A percentile compares a stretch with the other conserved stretches of the same genome.
phyloP scores from a whole-genome alignment of 2,888 invertebrate genomes.

The Brenthis hecate region DNA sequence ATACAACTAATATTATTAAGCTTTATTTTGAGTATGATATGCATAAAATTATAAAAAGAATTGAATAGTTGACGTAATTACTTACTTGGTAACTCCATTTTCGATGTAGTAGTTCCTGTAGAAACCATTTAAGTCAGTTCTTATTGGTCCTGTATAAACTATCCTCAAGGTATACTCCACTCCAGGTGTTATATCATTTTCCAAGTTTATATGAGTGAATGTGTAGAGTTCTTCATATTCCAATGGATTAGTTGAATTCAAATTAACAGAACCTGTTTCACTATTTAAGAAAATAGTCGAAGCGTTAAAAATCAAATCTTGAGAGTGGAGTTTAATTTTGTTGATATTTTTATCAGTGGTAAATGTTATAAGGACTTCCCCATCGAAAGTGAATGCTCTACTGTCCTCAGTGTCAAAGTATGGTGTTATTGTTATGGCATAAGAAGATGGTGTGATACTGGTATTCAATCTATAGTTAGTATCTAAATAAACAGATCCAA shows the following conservation, averaged over 20 bases:
- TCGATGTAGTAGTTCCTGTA: conserved; percentile 83
- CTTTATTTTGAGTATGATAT: too few relatives aligned
- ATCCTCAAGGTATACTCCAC: conserved; percentile 74
- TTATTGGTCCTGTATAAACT: conserved; percentile 79
- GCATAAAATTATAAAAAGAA: too few relatives aligned
- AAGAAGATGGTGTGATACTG: conserved; percentile 75
- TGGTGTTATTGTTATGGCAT: conserved; percentile 79
- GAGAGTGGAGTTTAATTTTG: conserved; percentile 69
- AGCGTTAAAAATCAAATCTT: conserved; percentile 58
- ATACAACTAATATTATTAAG: too few relatives aligned
- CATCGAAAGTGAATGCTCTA: conserved; percentile 72
- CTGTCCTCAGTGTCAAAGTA: conserved; percentile 70
- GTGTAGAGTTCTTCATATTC: conserved; percentile 65
- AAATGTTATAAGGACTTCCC: conserved; percentile 69
- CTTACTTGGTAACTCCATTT: conserved; percentile 77
- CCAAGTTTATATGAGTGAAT: conserved; percentile 75
- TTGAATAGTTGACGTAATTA: conserved; percentile 30
- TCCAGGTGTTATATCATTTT: conserved; percentile 56
- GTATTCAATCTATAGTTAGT: conserved; percentile 67
- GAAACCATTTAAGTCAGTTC: conserved; percentile 82
- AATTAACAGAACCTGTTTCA: conserved; percentile 45
- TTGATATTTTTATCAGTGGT: conserved; percentile 51
- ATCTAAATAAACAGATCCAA: conserved; percentile 50
- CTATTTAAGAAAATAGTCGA: conserved; percentile 52
- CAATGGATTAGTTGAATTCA: conserved; percentile 53